Evolutionary conservation across 2,113 vertebrate genomes (phyloP).

Genomic region (Eretmochelys imbricata): DNA sequence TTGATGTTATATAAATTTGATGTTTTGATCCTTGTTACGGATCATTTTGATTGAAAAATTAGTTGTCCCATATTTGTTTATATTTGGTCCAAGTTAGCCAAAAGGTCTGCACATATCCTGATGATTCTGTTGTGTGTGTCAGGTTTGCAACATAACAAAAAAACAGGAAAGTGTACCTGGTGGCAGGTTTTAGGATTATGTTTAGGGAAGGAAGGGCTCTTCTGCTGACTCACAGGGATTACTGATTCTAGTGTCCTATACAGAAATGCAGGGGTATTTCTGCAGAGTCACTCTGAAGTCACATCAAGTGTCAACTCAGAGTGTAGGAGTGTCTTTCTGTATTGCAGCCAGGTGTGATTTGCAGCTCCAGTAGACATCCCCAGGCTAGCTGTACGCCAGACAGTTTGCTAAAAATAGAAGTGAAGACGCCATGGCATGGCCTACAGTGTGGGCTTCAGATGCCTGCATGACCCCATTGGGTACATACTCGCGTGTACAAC

Average conservation of each 20-base stretch:
- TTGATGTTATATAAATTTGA: neutral
- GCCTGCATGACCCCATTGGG: no score
- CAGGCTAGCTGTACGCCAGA: neutral
- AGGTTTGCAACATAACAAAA: neutral
- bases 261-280: neutral
- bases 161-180: neutral
- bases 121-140: neutral
- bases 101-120: neutral
- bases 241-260: neutral
- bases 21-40: neutral
- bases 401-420: neutral
- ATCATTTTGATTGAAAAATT: neutral
- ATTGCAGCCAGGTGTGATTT: neutral
- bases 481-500: neutral
- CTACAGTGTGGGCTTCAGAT: neutral
- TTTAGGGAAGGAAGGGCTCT: neutral
- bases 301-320: neutral
- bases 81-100: neutral
- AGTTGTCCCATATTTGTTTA: no score
- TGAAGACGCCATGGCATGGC: no score
- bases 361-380: neutral
- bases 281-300: neutral
- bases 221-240: neutral
- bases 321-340: neutral
- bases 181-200: neutral